Evolutionary conservation across 1,140 invertebrate species (phyloP), one percentile per base, ranked within the genome.

Genomic region (Panulirus ornatus): DNA sequence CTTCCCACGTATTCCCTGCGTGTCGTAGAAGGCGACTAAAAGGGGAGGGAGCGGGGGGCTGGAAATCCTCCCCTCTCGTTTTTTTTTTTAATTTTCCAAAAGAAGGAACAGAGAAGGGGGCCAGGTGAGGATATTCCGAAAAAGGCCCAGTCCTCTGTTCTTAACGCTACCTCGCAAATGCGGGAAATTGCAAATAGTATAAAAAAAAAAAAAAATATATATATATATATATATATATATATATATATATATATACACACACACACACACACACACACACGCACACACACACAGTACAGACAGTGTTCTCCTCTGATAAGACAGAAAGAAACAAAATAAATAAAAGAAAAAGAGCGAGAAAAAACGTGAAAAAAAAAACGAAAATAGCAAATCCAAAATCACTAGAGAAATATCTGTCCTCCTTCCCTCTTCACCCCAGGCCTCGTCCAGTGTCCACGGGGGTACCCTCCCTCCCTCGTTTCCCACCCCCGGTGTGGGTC

Each of bases 401-500:
- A 44, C 1, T 27, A 79, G 27, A 8, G 34, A 36, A 73, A 73
- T n/a, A n/a, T 73, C 42, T 27, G 44, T 27, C 9, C 70, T 14
- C 14, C 14, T 34, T 51, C 76, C 76, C n/a, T n/a, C n/a, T n/a
- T n/a, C n/a, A n/a, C n/a, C n/a, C n/a, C n/a, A n/a, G n/a, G n/a
- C 76, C 76, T 79, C 44, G 76, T n/a, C 76, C 76, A 79, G 44
- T 79, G 76, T 79, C 76, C 76, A 79, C 76, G 14, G 38, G 36
- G 76, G n/a, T n/a, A 27, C 44, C 30, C 44, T 42, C 76, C 30
- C 70, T 19, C 27, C 70, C 9, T 27, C 14, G 6, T 27, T n/a
- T n/a, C n/a, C n/a, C n/a, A n/a, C 30, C 14, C 14, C 14, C 44
- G 38, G 22, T 36, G 30, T 30, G 42, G 22, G 22, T 16, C 6